phyloP scores from a whole-genome alignment of 2,888 invertebrate species.

The Rhingia campestris region DNA sequence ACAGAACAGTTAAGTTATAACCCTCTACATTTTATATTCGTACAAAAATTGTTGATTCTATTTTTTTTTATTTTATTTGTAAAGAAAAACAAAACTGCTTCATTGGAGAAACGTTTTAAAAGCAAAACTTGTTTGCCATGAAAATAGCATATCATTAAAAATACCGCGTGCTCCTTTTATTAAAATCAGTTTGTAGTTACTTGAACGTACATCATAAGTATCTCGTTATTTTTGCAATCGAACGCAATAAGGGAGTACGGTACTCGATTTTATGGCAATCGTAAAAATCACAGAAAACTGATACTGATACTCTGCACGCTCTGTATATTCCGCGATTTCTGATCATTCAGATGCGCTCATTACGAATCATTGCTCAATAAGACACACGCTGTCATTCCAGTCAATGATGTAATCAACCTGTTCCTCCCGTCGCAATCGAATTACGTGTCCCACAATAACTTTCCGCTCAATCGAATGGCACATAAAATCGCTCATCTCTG shows the following conservation, averaged over 20 bases:
- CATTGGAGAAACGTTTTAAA: too few relatives aligned
- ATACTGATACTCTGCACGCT: too few relatives aligned
- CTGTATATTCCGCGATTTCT: constrained; percentile 41
- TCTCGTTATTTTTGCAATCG: not conserved
- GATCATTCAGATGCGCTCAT: constrained; percentile 49
- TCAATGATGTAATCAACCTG: constrained; percentile 29
- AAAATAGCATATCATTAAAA: too few relatives aligned
- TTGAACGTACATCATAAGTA: not conserved
- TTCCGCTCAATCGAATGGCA: constrained; percentile 45
- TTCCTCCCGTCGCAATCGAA: not conserved
- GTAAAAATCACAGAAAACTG: constrained; percentile 5
- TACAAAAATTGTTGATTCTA: too few relatives aligned
- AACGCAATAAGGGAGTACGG: not conserved
- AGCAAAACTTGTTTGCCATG: too few relatives aligned
- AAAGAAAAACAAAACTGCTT: too few relatives aligned
- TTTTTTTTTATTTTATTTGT: too few relatives aligned
- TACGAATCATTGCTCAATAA: constrained; percentile 61
- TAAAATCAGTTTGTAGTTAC: not conserved
- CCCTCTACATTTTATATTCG: too few relatives aligned
- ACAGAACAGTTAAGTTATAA: too few relatives aligned
- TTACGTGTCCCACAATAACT: constrained; percentile 25
- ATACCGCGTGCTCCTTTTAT: not conserved
- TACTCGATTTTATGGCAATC: not conserved
- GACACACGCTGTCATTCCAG: constrained; percentile 36
- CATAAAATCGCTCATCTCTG: constrained; percentile 11